Evolutionary conservation across 2,888 invertebrate genomes (phyloP), one percentile per base, ranked within the genome.

Genomic region (Norana najaformis): DNA sequence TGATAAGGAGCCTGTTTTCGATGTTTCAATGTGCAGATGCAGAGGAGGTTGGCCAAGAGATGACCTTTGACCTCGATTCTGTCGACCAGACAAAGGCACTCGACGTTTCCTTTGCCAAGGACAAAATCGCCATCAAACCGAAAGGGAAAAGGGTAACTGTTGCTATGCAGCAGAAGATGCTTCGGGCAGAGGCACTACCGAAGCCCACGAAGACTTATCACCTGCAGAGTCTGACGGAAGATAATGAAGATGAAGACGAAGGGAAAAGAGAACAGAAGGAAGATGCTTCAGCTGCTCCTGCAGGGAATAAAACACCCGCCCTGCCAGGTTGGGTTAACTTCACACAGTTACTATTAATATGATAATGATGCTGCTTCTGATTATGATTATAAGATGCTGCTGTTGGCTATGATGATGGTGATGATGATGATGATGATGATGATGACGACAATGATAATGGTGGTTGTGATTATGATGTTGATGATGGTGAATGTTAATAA

Each of bases 61-160:
- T 85, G 85, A 85, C 85, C 85, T 85, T 85, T 37, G 85, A 85
- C 36, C 85, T 85, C 6, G 85, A 85, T 23, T 35, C 85, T 20
- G 37, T 85, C 36, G 4, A 23, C 36, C 36, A 37, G 16, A 85
- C 85, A 37, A 85, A 2, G 85, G 85, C 85, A 23, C 36, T 85
- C 8, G n/a, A 85, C 36, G 85, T 85, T 36, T 85, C 85, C 85
- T 34, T 14, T 36, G 35, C 36, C 16, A 85, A 85, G 37, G 18
- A 85, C 85, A 11, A 18, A 35, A 85, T 85, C 35, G 11, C 37
- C 36, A 85, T 85, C 36, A 85, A 85, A 85, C 85, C 85, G 36
- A 85, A 35, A 35, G 14, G 34, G 14, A 85, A 85, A 23, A 85
- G 37, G 36, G 0, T 36, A 14, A 85, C 85, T 35, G 36, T 36